These are phyloP conservation scores for Cathartes aura DNA, from an alignment of 2,113 vertebrate genomes.

Conservation along the genomic window DNA sequence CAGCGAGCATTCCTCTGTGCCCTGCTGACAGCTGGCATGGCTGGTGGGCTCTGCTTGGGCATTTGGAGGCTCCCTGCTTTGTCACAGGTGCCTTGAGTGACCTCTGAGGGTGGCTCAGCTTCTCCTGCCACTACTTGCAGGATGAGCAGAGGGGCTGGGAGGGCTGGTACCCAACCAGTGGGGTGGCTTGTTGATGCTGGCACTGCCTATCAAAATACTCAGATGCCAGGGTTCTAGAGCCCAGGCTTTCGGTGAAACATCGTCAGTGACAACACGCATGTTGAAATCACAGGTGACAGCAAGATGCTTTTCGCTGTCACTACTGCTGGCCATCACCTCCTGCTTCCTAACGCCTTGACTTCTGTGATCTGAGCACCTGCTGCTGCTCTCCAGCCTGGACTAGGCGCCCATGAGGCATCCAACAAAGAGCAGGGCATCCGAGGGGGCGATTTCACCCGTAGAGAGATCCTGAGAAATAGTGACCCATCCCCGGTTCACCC, in stretches of 20 bases:
- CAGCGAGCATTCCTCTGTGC: background rate
- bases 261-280: accelerated
- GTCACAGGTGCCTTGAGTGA: background rate
- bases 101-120: background rate
- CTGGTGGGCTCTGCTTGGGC: background rate
- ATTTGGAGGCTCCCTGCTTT: background rate
- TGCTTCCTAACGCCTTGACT: background rate
- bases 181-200: background rate
- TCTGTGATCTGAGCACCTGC: background rate
- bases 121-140: background rate
- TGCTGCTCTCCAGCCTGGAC: background rate
- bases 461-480: background rate
- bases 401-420: background rate
- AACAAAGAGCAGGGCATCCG: background rate
- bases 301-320: background rate
- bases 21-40: background rate
- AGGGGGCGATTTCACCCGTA: background rate
- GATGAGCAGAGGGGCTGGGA: background rate
- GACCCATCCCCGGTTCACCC: accelerated
- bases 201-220: background rate
- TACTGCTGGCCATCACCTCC: background rate
- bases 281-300: background rate
- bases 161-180: background rate
- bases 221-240: background rate
- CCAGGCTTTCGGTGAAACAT: background rate